Evolutionary conservation across 2,888 invertebrate species (phyloP), one percentile per base, ranked within the genome.

Genomic region (Tetragnatha montana): DNA sequence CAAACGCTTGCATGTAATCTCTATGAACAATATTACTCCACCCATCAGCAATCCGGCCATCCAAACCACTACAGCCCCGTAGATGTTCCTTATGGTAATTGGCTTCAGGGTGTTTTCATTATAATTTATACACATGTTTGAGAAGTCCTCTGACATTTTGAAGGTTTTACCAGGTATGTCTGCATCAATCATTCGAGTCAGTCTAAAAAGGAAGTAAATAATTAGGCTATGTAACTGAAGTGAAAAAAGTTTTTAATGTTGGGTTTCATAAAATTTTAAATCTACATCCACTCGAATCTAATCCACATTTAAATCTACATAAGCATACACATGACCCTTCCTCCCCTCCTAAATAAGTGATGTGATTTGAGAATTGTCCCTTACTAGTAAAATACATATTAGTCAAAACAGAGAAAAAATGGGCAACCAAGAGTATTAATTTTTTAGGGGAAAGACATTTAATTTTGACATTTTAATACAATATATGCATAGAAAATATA

Each of bases 151-250:
- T 8, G 70, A 21, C 0, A 71, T 49, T 68, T 82, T 88, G 8
- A 83, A 68, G n/a, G 75, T 71, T 73, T 60, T 83, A 6, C 88
- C 88, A 1, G 82, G 51, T 10, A 88, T 17, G 35, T 88, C 88
- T 21, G 88, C 88, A 76, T 83, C 83, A 10, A 83, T 78, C 35
- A 88, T 14, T 10, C 79, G 76, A 0, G 88, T 83, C 8, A 88
- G 3, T 47, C 88, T 88, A 51, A 10, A 81, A 70, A 74, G 14
- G 17, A 22, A 60, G 17, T 8, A 17, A 75, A 35, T 21, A 73
- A 8, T 8, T 21, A 47, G n/a, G 17, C 47, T 7, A 21, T 35
- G 10, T 71, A 71, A 71, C n/a, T n/a, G 10, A 19, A 71, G 10
- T 21, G 71, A 6, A 71, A n/a, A 21, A 71, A 6, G 21, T 21